These are phyloP conservation scores for Trachelus iudaicus DNA, from an alignment of 2,888 invertebrate genomes.

Conservation along the genomic window DNA sequence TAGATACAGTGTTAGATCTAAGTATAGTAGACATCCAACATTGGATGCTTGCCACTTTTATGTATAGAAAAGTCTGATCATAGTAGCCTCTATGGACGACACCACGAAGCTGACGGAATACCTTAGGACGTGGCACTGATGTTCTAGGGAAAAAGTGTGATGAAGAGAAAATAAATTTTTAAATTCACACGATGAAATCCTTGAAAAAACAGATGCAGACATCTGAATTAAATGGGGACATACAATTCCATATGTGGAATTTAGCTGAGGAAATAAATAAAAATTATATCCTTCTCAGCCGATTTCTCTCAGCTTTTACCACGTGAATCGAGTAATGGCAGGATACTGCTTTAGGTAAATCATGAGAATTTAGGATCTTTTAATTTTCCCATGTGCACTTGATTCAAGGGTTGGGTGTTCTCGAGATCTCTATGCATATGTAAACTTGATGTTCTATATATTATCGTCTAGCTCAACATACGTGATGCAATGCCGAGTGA, in stretches of 20 bases:
- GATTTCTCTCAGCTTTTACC: neutral
- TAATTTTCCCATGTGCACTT: neutral
- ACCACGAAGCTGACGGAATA: neutral
- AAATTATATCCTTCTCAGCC: neutral
- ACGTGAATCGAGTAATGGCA: neutral
- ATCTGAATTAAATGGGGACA: neutral
- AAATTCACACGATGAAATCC: neutral
- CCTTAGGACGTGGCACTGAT: neutral
- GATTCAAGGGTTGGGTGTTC: neutral
- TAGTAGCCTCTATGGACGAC: neutral
- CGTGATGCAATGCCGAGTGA: conserved; percentile 53
- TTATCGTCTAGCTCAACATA: conserved; percentile 45
- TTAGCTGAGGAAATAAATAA: neutral
- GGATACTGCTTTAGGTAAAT: neutral
- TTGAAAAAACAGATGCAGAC: neutral
- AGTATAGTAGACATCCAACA: conserved; percentile 42
- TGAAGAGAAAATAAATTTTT: no score
- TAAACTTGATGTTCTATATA: conserved; percentile 43
- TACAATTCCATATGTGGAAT: neutral
- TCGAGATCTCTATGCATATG: conserved; percentile 38
- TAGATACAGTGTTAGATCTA: conserved; percentile 35
- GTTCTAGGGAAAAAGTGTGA: neutral
- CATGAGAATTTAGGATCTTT: neutral
- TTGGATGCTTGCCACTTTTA: conserved; percentile 50
- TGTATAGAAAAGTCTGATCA: conserved; percentile 47